These are phyloP conservation scores for Henicopernis longicauda DNA, from an alignment of 2,113 vertebrate species.

Conservation along the genomic window DNA sequence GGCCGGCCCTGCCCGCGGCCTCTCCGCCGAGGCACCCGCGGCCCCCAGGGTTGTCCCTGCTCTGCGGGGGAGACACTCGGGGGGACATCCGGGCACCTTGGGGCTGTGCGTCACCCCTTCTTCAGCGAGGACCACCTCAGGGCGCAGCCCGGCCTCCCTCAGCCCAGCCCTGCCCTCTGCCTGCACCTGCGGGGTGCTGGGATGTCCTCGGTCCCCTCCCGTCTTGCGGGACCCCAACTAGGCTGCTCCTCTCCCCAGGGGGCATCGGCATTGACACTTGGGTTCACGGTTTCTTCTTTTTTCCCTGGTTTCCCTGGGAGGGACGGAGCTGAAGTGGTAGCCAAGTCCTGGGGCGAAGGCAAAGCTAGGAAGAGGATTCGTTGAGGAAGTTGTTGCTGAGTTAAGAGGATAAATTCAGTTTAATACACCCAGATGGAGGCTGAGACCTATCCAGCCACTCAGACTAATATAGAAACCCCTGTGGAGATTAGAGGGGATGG, in stretches of 20 bases:
- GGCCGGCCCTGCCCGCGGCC: too few relatives aligned
- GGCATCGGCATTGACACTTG: neutral
- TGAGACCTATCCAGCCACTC: constrained; percentile 23
- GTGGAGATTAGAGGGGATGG: constrained; percentile 1
- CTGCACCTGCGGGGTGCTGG: too few relatives aligned
- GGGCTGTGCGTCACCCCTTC: too few relatives aligned
- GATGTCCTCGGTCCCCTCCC: too few relatives aligned
- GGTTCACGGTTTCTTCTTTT: neutral
- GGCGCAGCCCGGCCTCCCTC: too few relatives aligned
- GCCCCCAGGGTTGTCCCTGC: too few relatives aligned
- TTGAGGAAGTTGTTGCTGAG: neutral
- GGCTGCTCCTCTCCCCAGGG: neutral
- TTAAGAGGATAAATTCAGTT: constrained; percentile 68
- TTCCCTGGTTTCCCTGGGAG: neutral
- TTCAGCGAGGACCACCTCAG: too few relatives aligned
- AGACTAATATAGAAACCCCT: constrained; percentile 38
- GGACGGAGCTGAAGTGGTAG: neutral
- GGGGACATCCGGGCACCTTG: too few relatives aligned
- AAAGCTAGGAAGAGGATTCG: neutral
- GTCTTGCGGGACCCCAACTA: accelerated
- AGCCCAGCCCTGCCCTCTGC: too few relatives aligned
- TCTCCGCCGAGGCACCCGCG: too few relatives aligned
- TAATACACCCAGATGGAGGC: constrained; percentile 62
- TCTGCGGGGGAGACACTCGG: too few relatives aligned
- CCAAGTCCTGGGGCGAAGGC: neutral